Percentiles rank a stretch among this genome's conserved stretches.
Conservation (phyloP, 2,888 invertebrate species). For the Dinocampus coccinellae region DNA sequence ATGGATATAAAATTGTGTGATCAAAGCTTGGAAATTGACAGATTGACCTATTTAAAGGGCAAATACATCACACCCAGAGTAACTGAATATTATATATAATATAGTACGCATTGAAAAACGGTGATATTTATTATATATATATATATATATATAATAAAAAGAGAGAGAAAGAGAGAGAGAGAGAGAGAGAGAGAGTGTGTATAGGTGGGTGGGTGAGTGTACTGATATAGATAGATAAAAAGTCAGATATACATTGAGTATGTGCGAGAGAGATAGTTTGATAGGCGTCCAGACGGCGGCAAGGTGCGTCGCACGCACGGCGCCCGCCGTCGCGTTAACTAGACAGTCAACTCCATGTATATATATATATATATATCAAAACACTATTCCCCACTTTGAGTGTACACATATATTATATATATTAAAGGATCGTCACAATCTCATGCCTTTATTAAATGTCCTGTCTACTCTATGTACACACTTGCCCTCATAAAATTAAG, state of each 20-base stretch:
- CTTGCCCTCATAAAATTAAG: conserved; percentile 63
- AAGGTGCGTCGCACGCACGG: conserved; percentile 42
- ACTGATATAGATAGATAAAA: no score
- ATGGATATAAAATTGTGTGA: neutral
- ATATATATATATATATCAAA: conserved; percentile 12
- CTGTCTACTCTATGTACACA: conserved; percentile 52
- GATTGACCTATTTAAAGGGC: conserved; percentile 16
- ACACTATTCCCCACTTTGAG: neutral
- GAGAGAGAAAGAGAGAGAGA: neutral
- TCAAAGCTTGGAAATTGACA: conserved; percentile 5
- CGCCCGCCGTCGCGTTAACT: conserved; percentile 66
- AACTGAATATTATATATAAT: neutral
- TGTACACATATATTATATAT: conserved; percentile 2
- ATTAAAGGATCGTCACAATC: conserved; percentile 29
- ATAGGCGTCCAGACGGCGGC: conserved; percentile 67
- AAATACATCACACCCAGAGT: neutral
- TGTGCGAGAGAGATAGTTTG: conserved; percentile 48
- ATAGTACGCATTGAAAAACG: no score
- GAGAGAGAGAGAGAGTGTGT: no score
- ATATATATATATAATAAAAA: no score
- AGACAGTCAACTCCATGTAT: conserved; percentile 58
- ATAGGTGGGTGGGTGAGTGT: no score
- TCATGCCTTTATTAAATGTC: conserved; percentile 54
- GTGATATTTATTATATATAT: no score
- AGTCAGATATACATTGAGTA: no score